These are phyloP conservation scores for Drosophila antonietae DNA, from an alignment of 2,888 invertebrate genomes.

Conservation along the genomic window DNA sequence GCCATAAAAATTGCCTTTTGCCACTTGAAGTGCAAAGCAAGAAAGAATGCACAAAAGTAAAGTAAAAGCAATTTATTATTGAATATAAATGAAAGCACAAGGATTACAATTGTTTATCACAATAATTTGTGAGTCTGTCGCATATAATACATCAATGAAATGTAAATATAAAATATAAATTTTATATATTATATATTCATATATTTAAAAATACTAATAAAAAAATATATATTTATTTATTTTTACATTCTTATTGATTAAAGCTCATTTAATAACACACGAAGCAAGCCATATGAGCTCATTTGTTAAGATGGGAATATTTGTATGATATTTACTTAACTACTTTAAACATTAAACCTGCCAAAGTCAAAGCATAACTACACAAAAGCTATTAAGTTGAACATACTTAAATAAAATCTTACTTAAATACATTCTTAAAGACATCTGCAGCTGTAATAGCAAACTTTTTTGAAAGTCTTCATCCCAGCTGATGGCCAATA, in stretches of 20 bases:
- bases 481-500: not conserved
- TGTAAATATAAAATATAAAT: not conserved
- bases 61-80: not conserved
- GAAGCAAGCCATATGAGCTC: too few relatives aligned
- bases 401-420: not conserved
- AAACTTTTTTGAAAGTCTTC: not conserved
- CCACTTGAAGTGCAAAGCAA: not conserved
- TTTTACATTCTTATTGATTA: too few relatives aligned
- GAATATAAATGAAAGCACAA: not conserved
- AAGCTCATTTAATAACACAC: too few relatives aligned
- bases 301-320: too few relatives aligned
- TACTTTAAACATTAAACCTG: not conserved
- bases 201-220: too few relatives aligned
- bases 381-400: not conserved
- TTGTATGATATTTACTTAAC: too few relatives aligned
- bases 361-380: not conserved
- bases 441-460: not conserved
- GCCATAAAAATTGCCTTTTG: constrained; percentile 11
- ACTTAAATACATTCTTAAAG: not conserved
- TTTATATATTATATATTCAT: not conserved
- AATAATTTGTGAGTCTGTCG: too few relatives aligned
- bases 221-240: too few relatives aligned
- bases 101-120: not conserved
- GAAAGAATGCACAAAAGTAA: not conserved
- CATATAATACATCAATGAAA: not conserved